A percentile compares a stretch with the other conserved stretches of the same genome.
These are phyloP conservation scores for Lithophane semibrunnea DNA, from an alignment of 2,888 invertebrate genomes.

Conservation along the genomic window DNA sequence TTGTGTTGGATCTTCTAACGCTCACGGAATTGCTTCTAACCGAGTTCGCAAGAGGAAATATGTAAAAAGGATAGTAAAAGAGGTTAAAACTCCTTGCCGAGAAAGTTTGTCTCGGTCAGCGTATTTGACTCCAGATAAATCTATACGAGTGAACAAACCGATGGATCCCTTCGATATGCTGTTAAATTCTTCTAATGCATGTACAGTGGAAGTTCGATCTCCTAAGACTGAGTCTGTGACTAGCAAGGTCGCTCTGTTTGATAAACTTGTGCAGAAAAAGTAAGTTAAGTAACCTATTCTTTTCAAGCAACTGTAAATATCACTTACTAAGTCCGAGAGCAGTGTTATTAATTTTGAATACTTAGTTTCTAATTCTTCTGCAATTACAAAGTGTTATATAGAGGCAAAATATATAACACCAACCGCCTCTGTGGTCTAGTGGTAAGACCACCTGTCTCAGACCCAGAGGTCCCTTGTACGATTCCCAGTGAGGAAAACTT, in stretches of 20 bases:
- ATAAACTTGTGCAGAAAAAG: constrained; percentile 67
- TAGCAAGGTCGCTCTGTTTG: constrained; percentile 59
- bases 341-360: background rate
- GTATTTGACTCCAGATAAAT: constrained; percentile 86
- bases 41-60: constrained; percentile 85
- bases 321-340: background rate
- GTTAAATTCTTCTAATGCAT: constrained; percentile 76
- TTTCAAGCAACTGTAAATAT: background rate
- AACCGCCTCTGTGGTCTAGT: too few species aligned
- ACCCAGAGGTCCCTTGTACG: too few species aligned
- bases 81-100: constrained; percentile 68
- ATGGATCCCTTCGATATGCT: constrained; percentile 85
- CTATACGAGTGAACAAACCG: constrained; percentile 83
- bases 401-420: too few species aligned
- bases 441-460: too few species aligned
- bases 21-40: constrained; percentile 72
- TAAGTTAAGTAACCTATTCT: constrained; percentile 59
- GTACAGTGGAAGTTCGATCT: constrained; percentile 39
- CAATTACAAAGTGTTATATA: too few species aligned
- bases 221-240: constrained; percentile 54
- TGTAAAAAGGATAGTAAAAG: constrained; percentile 83
- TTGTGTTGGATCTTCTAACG: constrained; percentile 75
- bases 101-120: constrained; percentile 73
- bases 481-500: too few species aligned
- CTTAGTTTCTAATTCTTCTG: too few species aligned